phyloP scores from a whole-genome alignment of 2,888 invertebrate species.

The Congeria kusceri region DNA sequence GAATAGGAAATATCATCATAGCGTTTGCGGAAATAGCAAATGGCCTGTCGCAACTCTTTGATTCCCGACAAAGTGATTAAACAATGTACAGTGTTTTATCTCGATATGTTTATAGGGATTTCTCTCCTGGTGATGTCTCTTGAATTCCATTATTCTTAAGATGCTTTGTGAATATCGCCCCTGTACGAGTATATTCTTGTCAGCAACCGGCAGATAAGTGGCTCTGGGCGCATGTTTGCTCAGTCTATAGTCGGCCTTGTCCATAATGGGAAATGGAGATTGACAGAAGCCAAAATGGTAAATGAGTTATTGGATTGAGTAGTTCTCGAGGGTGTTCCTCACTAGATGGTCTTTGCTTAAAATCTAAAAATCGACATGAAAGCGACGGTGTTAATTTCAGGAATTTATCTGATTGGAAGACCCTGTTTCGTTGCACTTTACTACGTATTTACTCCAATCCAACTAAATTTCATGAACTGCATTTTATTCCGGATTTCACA shows the following conservation, averaged over 20 bases:
- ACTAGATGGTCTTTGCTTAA: slow-evolving; percentile 37
- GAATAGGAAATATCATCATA: slow-evolving; percentile 73
- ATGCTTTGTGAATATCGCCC: no score
- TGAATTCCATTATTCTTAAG: no score
- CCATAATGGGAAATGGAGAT: slow-evolving; percentile 83
- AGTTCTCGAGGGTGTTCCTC: slow-evolving; percentile 68
- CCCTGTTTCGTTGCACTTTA: no score
- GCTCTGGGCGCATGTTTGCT: slow-evolving; percentile 77
- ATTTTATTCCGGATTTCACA: no score
- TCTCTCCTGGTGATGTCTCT: no score
- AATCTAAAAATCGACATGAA: neutral
- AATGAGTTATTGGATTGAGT: slow-evolving; percentile 76
- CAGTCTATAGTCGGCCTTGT: slow-evolving; percentile 79
- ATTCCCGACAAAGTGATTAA: slow-evolving; percentile 68
- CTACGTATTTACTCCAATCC: no score
- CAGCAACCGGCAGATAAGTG: slow-evolving; percentile 82
- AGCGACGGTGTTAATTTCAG: no score
- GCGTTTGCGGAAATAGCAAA: slow-evolving; percentile 78
- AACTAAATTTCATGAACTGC: no score
- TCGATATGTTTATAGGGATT: no score
- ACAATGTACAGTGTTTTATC: no score
- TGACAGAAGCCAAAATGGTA: slow-evolving; percentile 85
- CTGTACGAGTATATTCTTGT: slow-evolving; percentile 72
- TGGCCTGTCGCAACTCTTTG: slow-evolving; percentile 75
- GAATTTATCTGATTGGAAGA: no score